Evolutionary conservation across 2,888 invertebrate species (phyloP), one percentile per base, ranked within the genome.

Genomic region (Stomorhina lunata): DNA sequence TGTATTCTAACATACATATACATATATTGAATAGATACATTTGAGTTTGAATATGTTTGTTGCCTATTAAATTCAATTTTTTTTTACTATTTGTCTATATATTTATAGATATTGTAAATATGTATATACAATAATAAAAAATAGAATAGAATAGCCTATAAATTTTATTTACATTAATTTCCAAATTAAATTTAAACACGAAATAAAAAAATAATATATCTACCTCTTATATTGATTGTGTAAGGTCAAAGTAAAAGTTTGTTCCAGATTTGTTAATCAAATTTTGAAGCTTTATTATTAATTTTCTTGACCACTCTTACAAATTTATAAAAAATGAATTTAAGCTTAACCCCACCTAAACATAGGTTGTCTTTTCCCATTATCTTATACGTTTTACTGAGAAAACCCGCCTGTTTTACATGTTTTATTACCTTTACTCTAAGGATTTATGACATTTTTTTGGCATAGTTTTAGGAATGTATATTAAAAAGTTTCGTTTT

Each of bases 101-200:
- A n/a, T 37, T 17, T 9, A 22, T 50, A n/a, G 15, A 17, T 20
- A 37, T 29, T 66, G 15, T 50, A 20, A 34, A 9, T 32, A 68
- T 37, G 53, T 69, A 17, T 17, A 55, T 69, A 29, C 57, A 69
- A 48, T 32, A 22, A 32, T 17, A 45, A 27, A 68, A 12, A 25
- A 37, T 10, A 53, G 12, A 65, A 65, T 32, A 15, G 9, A 55
- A 25, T 15, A 4, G 9, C 25, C 0, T 29, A 63, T 69, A 29
- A 7, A 29, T 22, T 69, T 27, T 45, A 12, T 45, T 17, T 43
- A 43, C 43, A 29, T 40, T 59, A 17, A 17, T 45, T 53, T 45
- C 34, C 59, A 37, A 59, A 76, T 76, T 76, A 29, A 27, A 27
- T 53, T 50, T 61, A 37, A 59, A 50, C 66, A 76, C 40, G 73